Evolutionary conservation across 2,888 invertebrate species (phyloP), one percentile per base, ranked within the genome.

Genomic region (Selenia dentaria): DNA sequence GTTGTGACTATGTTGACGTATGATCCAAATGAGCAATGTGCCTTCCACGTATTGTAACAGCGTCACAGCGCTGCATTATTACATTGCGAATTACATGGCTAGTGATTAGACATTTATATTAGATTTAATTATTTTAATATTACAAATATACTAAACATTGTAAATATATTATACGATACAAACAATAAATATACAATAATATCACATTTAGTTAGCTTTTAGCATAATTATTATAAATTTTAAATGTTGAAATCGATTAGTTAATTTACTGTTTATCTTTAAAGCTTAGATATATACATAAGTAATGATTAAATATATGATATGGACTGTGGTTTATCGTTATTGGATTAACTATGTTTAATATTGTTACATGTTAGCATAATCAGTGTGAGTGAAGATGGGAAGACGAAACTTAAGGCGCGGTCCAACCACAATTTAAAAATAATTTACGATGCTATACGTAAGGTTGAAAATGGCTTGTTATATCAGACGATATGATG

Each of bases 51-150:
- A 46, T 31, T 59, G 55, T 59, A 56, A 59, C 60, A 60, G 29
- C 51, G 47, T 51, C 51, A 49, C 46, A 59, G 58, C 45, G 51
- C 62, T 60, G 57, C 61, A 58, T 61, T 10, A 51, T 25, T 46
- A 54, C 68, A 75, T 81, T 76, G 82, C 86, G 82, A 87, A 81
- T 82, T 82, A 82, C 73, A 89, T 89, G 89, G 89, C 89, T 90
- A 90, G 89, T 90, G 89, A 90, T 87, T 89, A 89, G 89, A 83
- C 65, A 54, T 83, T 83, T 88, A 88, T 79, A 67, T 79, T 86
- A 86, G 83, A 58, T 74, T 65, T 64, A 67, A 62, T 61, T 58
- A 51, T 64, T 64, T 39, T 61, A 25, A 10, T 57, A 55, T 37
- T 49, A 49, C 49, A 55, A 47, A 44, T 43, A 37, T 61, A 62